Percentiles rank a stretch among this genome's conserved stretches.
phyloP scores from a whole-genome alignment of 2,888 invertebrate genomes.

The Oegoconia quadripuncta region DNA sequence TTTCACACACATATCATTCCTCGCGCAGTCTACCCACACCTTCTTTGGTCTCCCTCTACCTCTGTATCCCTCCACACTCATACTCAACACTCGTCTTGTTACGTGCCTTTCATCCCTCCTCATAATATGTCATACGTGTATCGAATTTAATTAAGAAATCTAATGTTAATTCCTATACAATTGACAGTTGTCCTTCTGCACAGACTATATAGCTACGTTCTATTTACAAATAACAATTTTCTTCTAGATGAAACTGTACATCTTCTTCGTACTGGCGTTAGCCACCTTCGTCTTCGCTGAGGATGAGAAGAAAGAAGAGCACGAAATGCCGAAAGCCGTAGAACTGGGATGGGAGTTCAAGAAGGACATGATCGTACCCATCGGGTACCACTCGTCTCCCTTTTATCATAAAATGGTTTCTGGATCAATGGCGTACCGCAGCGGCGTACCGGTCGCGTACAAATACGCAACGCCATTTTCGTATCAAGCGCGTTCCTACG shows the following conservation, averaged over 20 bases:
- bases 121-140: too few relatives aligned
- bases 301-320: neutral
- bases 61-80: too few relatives aligned
- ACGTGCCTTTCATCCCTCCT: too few relatives aligned
- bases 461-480: neutral
- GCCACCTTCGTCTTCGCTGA: constrained; percentile 14
- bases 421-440: neutral
- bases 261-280: constrained; percentile 20
- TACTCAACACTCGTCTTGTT: too few relatives aligned
- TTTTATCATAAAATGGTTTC: neutral
- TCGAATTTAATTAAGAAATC: too few relatives aligned
- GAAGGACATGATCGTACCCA: constrained; percentile 13
- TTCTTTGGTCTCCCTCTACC: too few relatives aligned
- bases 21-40: too few relatives aligned
- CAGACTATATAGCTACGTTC: too few relatives aligned
- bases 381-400: constrained; percentile 1
- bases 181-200: too few relatives aligned
- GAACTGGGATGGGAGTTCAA: too few relatives aligned
- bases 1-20: too few relatives aligned
- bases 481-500: constrained; percentile 14
- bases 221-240: neutral
- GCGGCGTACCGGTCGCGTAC: neutral
- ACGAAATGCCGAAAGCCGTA: neutral
- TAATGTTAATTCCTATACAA: too few relatives aligned
- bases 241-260: constrained; percentile 32